Evolutionary conservation across 2,113 vertebrate genomes (phyloP).

Genomic region (Orcinus orca): DNA sequence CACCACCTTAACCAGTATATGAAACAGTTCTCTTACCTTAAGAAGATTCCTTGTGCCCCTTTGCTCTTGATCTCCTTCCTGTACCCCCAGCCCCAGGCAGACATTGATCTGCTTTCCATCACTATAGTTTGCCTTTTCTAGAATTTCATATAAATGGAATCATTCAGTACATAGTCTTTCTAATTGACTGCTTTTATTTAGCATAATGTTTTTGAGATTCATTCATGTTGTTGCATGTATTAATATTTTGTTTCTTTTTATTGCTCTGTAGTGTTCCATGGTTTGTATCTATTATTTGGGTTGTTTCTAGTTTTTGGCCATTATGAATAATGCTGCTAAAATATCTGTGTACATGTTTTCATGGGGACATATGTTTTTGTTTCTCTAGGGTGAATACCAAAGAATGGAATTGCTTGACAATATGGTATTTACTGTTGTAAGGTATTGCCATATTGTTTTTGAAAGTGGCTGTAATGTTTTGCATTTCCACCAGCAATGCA

Average conservation of each 20-base stretch:
- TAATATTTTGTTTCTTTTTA: constrained; percentile 30
- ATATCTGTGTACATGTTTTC: background rate
- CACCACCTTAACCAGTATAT: background rate
- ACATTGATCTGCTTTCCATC: background rate
- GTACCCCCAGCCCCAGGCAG: background rate
- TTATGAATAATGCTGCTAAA: background rate
- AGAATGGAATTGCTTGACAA: constrained; percentile 17
- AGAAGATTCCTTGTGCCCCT: background rate
- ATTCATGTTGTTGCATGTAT: background rate
- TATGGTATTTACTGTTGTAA: background rate
- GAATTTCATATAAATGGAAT: background rate
- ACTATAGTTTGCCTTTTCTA: background rate
- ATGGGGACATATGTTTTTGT: background rate
- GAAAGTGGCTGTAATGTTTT: background rate
- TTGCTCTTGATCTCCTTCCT: background rate
- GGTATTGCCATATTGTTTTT: background rate
- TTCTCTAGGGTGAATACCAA: background rate
- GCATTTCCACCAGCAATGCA: background rate
- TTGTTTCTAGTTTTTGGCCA: background rate
- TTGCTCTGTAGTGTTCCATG: background rate
- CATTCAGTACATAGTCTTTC: background rate
- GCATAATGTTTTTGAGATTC: background rate
- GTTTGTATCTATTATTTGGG: background rate
- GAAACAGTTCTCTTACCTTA: background rate
- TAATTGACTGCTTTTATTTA: background rate